These are phyloP conservation scores for Diadegma fenestrale DNA, from an alignment of 2,888 invertebrate genomes.

Conservation along the genomic window DNA sequence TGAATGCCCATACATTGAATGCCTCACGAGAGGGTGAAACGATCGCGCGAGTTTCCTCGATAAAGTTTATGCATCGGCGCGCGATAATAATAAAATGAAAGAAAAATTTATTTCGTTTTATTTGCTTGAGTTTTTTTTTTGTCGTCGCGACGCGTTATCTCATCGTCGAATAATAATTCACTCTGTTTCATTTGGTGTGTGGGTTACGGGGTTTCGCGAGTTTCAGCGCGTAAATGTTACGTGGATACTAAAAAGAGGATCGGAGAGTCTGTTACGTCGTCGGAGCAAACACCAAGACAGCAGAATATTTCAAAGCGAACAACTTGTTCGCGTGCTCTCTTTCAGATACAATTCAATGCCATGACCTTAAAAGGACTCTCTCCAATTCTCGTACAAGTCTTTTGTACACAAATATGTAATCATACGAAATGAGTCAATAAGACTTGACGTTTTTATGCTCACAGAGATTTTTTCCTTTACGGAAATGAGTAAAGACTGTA, in stretches of 20 bases:
- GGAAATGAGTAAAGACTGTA: background rate
- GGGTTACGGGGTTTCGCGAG: slow-evolving; percentile 48
- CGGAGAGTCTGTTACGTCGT: slow-evolving; percentile 48
- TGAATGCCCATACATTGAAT: background rate
- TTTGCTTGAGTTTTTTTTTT: background rate
- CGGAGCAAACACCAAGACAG: slow-evolving; percentile 40
- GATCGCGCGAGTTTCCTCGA: background rate
- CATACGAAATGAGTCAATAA: slow-evolving; percentile 57
- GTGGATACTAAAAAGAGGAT: slow-evolving; percentile 6
- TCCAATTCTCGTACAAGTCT: slow-evolving; percentile 37
- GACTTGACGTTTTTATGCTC: background rate
- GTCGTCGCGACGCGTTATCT: slow-evolving; percentile 6
- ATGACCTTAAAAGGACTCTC: slow-evolving; percentile 68
- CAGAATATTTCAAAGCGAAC: slow-evolving; percentile 63
- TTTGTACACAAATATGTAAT: slow-evolving; percentile 3
- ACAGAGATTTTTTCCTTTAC: background rate
- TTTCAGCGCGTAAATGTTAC: slow-evolving; percentile 47
- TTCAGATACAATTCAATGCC: slow-evolving; percentile 66
- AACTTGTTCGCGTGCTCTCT: slow-evolving; percentile 64
- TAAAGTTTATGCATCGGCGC: background rate
- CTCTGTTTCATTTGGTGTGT: slow-evolving; percentile 23
- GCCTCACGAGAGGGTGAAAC: background rate
- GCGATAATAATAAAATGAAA: background rate
- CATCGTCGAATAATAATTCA: background rate
- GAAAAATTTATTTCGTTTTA: background rate